Percentiles rank a stretch among this genome's conserved stretches.
Conservation (phyloP, 64 coral and sea anemone species). For the Actinia tenebrosa region DNA sequence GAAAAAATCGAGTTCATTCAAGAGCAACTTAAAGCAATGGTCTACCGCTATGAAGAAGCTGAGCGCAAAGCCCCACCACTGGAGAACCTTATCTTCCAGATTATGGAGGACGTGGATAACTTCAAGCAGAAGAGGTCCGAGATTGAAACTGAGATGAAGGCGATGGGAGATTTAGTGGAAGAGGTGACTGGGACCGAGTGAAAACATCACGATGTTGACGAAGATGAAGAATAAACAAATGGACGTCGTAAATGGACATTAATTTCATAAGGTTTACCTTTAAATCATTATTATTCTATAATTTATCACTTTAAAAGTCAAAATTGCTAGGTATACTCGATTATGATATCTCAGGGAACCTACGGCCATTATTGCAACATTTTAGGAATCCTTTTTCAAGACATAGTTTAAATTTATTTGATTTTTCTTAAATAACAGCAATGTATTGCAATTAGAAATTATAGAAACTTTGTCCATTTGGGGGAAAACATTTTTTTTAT, state of each 20-base stretch:
- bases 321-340: neutral
- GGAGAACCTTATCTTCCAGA: slow-evolving; percentile 46
- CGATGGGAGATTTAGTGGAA: slow-evolving; percentile 78
- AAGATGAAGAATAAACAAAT: slow-evolving; percentile 1
- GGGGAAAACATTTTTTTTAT: neutral
- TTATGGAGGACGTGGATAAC: slow-evolving; percentile 57
- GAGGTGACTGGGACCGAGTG: slow-evolving; percentile 3
- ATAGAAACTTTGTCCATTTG: neutral
- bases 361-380: neutral
- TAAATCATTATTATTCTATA: neutral
- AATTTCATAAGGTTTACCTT: neutral
- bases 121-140: slow-evolving; percentile 18
- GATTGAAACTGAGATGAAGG: slow-evolving; percentile 52
- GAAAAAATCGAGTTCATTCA: slow-evolving; percentile 50
- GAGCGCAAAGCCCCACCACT: slow-evolving; percentile 73
- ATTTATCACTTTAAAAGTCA: neutral
- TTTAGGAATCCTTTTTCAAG: neutral
- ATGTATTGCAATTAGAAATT: neutral
- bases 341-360: neutral
- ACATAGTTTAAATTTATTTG: neutral
- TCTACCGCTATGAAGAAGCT: slow-evolving; percentile 58
- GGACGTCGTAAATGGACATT: neutral
- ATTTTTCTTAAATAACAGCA: neutral
- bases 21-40: slow-evolving; percentile 33
- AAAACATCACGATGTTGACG: slow-evolving; percentile 13